Base-by-base conservation (phyloP, 2,888 invertebrate species). In the Conistra vaccinii region DNA sequence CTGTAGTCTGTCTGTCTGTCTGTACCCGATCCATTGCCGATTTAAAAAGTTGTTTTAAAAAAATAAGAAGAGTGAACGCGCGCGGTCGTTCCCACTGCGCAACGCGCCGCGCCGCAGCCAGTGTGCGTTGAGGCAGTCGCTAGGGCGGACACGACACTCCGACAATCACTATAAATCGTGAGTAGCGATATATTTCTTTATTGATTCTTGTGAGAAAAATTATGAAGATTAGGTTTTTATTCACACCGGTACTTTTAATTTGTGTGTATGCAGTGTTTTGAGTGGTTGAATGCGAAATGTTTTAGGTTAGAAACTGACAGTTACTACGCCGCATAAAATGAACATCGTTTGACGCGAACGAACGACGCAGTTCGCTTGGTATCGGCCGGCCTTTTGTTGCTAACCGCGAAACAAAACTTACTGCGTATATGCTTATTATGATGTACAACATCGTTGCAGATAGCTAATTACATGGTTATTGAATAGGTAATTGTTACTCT, bases 331-430 rank as follows among this genome's bases (percentile, higher is more conserved):
- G 94, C 90, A 93, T 80, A 86, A 90, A 92, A 91, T 92, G 91
- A 88, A 84, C 89, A 88, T 90, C 90, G 91, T 88, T 92, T 89
- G 91, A 86, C 82, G 82, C 80, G 88, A 85, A 81, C 76, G 79
- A 77, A 84, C 95, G 95, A 93, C 95, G 96, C 94, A 96, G 93
- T 95, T 93, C 79, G 87, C 85, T 92, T 87, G 84, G 89, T 92
- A 91, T 91, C 91, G 87, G 91, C 90, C 93, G 94, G 94, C 88
- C 89, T 92, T 94, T 93, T 93, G 96, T 96, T 96, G 94, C 96
- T 95, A 96, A 93, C 93, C 90, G 93, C 89, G 92, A 87, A 89
- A 89, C 91, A 87, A 87, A 85, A 84, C 84, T 87, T 90, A 94
- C 93, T 95, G 95, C 96, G 95, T 95, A 94, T 92, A 91, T 88